Base-by-base conservation (phyloP, 2,113 vertebrate genomes). In the Burhinus bistriatus region DNA sequence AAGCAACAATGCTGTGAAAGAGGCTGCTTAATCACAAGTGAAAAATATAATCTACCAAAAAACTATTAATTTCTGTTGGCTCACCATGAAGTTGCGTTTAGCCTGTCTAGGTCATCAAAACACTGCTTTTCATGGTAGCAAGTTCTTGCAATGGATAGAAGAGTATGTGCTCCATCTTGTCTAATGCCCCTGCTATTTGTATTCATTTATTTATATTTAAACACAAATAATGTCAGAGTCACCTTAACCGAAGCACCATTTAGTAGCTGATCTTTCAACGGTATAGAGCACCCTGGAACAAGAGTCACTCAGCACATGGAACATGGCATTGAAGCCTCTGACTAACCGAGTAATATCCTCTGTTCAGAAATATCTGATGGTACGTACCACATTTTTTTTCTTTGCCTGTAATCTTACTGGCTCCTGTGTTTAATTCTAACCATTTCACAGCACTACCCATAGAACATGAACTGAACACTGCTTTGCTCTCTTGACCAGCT, bases 381-480 rank as follows among this genome's bases (percentile, higher is more conserved):
- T 30, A 52, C 0, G 0, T 4, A 64, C 8, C 10, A 42, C 0
- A 0, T 34, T 64, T 47, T 40, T 76, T 40, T 83, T 15, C 19
- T 76, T 58, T 82, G 36, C n/a, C 84, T 77, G 16, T 73, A 92
- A 92, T 26, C 49, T 90, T 26, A 14, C 44, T 81, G 40, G 27
- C 12, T 72, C 71, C 82, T 0, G 0, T 5, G 2, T 72, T 83
- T 75, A 73, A 83, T 59, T 86, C 64, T 59, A 82, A 59, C 10
- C 14, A 15, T 11, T 66, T 42, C 30, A 57, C 32, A 55, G 55
- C 49, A 86, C 62, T 9, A 66, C 11, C 34, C 51, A 49, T 3
- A 91, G 54, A 76, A 86, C 30, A 69, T 29, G 75, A 79, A 54
- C 6, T 1, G 8, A 79, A 77, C 51, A 21, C 17, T 62, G 36